A percentile compares a stretch with the other conserved stretches of the same genome.
phyloP scores from a whole-genome alignment of 2,113 vertebrate species.

The Pteropus alecto region DNA sequence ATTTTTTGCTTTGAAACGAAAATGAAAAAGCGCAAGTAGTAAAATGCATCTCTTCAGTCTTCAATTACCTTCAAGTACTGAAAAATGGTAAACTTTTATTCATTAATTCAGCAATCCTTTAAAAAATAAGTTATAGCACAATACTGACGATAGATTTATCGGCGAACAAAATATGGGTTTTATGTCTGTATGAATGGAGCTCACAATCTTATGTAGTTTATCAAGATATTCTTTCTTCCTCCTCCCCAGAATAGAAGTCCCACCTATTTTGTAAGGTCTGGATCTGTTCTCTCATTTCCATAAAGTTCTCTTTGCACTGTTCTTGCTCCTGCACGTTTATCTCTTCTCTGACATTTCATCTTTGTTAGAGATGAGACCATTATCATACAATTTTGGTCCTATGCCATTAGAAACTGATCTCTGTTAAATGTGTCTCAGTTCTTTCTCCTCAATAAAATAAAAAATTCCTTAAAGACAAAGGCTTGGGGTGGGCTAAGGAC shows the following conservation, averaged over 20 bases:
- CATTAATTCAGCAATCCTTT: background rate
- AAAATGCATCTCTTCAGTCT: constrained; percentile 16
- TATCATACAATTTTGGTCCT: background rate
- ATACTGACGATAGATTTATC: background rate
- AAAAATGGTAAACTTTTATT: background rate
- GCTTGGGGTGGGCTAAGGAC: background rate
- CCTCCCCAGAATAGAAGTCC: background rate
- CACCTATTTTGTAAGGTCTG: background rate
- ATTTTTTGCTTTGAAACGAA: constrained; percentile 40
- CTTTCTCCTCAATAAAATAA: background rate
- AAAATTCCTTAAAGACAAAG: background rate
- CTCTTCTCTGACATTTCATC: background rate
- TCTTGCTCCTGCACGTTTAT: background rate
- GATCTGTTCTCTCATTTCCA: background rate
- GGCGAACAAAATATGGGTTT: background rate
- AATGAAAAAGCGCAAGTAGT: background rate
- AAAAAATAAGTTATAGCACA: background rate
- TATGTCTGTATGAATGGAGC: background rate
- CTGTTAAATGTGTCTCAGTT: background rate
- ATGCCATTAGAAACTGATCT: background rate
- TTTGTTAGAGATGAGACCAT: background rate
- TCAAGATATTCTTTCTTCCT: background rate
- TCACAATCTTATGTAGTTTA: background rate
- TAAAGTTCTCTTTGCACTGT: background rate
- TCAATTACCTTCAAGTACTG: background rate